A percentile compares a stretch with the other conserved stretches of the same genome.
These are phyloP conservation scores for Picus viridis DNA, from an alignment of 2,797 vertebrate species.

Conservation along the genomic window DNA sequence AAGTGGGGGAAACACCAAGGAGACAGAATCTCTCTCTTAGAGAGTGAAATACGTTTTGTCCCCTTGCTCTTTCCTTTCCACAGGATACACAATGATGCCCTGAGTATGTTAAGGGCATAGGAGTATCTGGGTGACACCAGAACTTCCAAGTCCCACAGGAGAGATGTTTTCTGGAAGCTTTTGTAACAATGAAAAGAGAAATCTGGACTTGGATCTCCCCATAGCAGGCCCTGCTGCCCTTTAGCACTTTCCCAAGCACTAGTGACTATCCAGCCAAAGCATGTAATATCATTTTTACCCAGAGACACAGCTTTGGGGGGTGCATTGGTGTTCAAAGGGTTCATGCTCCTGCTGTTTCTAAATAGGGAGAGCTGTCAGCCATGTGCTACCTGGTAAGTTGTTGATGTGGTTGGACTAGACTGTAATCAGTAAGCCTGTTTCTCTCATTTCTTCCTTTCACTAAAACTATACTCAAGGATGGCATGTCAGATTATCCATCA, in stretches of 20 bases:
- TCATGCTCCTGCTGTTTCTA: not conserved
- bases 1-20: not conserved
- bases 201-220: not conserved
- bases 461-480: not conserved
- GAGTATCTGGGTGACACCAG: not conserved
- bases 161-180: not conserved
- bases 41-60: not conserved
- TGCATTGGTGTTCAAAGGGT: not conserved
- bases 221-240: not conserved
- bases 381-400: rapidly evolving
- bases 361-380: not conserved
- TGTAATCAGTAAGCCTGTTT: not conserved
- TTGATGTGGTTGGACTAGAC: not conserved
- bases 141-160: not conserved
- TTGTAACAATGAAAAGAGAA: not conserved
- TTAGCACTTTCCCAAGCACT: not conserved
- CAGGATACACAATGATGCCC: not conserved
- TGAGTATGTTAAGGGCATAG: not conserved
- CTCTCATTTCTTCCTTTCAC: not conserved
- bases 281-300: not conserved
- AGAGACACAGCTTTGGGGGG: not conserved
- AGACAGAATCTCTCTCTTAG: not conserved
- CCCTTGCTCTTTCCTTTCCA: not conserved
- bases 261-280: not conserved
- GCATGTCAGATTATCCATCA: not conserved